phyloP scores from a whole-genome alignment of 1,140 invertebrate species.

The Diachasmimorpha longicaudata region DNA sequence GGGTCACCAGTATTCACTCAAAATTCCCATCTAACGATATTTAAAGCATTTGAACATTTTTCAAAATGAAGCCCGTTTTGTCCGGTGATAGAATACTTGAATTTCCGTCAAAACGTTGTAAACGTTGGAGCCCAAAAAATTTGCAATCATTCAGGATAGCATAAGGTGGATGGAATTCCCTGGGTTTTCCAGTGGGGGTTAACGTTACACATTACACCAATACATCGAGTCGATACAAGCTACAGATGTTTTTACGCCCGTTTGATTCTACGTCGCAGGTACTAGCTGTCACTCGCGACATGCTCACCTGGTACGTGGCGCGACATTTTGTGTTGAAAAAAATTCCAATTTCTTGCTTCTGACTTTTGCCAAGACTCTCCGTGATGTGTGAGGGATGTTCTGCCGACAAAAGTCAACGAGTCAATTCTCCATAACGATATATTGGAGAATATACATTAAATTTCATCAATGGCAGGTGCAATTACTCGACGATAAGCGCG shows the following conservation, averaged over 20 bases:
- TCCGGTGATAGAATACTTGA: background rate
- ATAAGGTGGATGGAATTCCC: slow-evolving; percentile 40
- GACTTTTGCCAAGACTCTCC: background rate
- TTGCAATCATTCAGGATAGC: slow-evolving; percentile 53
- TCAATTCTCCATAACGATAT: too few relatives aligned
- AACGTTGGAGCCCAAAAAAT: slow-evolving; percentile 43
- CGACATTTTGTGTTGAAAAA: slow-evolving; percentile 61
- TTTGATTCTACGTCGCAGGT: background rate
- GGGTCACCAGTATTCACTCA: too few relatives aligned
- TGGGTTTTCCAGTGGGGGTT: background rate
- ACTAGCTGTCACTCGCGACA: slow-evolving; percentile 22
- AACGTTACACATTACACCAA: slow-evolving; percentile 47
- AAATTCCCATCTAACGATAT: slow-evolving; percentile 7
- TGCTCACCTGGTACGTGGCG: slow-evolving; percentile 53
- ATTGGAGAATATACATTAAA: too few relatives aligned
- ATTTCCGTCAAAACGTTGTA: slow-evolving; percentile 27
- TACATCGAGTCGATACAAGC: background rate
- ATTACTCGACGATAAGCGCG: background rate
- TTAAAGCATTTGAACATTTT: slow-evolving; percentile 13
- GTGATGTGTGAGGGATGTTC: background rate
- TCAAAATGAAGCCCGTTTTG: background rate
- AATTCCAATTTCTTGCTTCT: slow-evolving; percentile 35
- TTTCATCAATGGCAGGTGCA: too few relatives aligned
- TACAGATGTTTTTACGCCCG: background rate
- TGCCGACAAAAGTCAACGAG: background rate